These are phyloP conservation scores for Peribatodes rhomboidaria DNA, from an alignment of 2,888 invertebrate species.

Conservation along the genomic window DNA sequence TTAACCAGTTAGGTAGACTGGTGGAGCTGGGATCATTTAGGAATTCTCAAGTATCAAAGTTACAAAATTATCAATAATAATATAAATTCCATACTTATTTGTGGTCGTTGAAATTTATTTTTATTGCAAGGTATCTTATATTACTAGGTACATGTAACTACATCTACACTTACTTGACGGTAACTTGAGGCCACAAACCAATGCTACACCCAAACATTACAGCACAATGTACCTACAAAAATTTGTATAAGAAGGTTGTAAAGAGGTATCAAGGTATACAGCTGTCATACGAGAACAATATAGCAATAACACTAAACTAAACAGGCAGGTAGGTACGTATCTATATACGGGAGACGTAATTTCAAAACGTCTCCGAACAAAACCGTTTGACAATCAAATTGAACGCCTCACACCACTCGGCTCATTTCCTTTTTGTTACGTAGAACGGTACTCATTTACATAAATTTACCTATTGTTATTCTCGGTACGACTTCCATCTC, in stretches of 20 bases:
- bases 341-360: conserved; percentile 58
- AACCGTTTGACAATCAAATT: conserved; percentile 72
- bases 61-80: neutral
- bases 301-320: conserved; percentile 51
- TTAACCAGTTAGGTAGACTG: too few species aligned
- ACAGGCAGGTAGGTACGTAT: conserved; percentile 44
- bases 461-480: conserved; percentile 86
- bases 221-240: conserved; percentile 14
- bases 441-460: conserved; percentile 80
- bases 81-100: neutral
- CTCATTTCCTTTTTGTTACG: conserved; percentile 84
- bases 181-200: conserved; percentile 21
- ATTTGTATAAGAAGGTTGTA: conserved; percentile 30
- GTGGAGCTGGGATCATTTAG: too few species aligned
- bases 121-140: conserved; percentile 3
- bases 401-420: conserved; percentile 66
- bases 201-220: conserved; percentile 11
- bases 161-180: conserved; percentile 1
- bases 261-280: conserved; percentile 43
- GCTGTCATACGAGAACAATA: conserved; percentile 50
- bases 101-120: conserved; percentile 4
- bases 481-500: conserved; percentile 69
- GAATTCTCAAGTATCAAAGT: neutral
- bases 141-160: neutral
- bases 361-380: conserved; percentile 67